Base-by-base conservation (phyloP, 1,140 invertebrate genomes). In the Streblospio benedicti region DNA sequence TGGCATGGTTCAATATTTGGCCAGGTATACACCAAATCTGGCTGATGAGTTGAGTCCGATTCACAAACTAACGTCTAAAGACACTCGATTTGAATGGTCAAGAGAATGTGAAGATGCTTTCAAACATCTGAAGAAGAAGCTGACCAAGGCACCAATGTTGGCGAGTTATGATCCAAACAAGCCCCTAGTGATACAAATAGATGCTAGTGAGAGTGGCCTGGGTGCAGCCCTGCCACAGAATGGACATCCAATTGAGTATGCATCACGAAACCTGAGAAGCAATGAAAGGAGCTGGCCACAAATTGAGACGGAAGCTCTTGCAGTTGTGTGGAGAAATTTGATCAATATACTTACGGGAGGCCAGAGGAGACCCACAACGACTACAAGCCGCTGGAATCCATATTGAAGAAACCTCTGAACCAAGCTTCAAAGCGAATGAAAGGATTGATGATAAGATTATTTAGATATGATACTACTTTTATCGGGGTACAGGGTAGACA, bases 261-360 rank as follows among this genome's bases (percentile, higher is more conserved):
- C 75, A 4, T 81, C 77, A 2, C 58, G 76, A 32, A 67, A 74
- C 4, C 61, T 81, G 12, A 76, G 73, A 5, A 3, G 50, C 4
- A 65, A 70, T 41, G 75, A 83, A 66, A 20, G 65, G 28, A 78
- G 79, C 38, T 81, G 80, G 59, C 73, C 70, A 14, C 75, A 81
- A 63, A 74, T 81, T 1, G 78, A 82, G 53, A 74, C 75, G 59
- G 79, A 82, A 65, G 68, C 77, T 3, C 65, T 81, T 2, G 76
- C 79, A 2, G 76, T 81, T 41, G 68, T 81, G 4, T 82, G 4
- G 70, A 76, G 51, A 57, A 69, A 32, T 80, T 79, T 67, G 71
- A 75, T 57, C 45, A 71, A 27, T 76, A 70, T 59, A 63, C 74
- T 12, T 75, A 76, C 66, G 75, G 73, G 2, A 66, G 62, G 18